Conservation (phyloP, 2,113 vertebrate genomes). For the Aplodontia rufa region DNA sequence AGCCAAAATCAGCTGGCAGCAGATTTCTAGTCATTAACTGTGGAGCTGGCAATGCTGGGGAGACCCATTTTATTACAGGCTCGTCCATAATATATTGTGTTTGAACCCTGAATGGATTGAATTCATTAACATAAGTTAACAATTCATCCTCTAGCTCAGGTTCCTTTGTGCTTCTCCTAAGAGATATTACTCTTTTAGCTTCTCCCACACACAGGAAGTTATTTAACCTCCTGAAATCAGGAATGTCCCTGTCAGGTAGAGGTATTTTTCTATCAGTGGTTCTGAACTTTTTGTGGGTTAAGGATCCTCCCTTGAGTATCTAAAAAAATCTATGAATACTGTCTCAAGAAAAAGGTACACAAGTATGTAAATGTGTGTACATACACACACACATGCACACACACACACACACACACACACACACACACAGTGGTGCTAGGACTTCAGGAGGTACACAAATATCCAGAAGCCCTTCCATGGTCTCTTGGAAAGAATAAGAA, state of each 20-base stretch:
- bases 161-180: neutral
- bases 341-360: neutral
- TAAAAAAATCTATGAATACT: neutral
- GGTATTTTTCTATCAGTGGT: neutral
- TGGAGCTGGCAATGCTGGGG: neutral
- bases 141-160: neutral
- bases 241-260: neutral
- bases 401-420: neutral
- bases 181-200: neutral
- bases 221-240: neutral
- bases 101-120: neutral
- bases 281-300: neutral
- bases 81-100: conserved; percentile 15
- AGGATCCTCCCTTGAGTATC: neutral
- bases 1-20: conserved; percentile 49
- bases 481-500: neutral
- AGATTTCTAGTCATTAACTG: neutral
- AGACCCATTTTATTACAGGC: conserved; percentile 34
- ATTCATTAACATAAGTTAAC: neutral
- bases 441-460: neutral
- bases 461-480: neutral
- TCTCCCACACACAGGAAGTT: neutral
- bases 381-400: neutral
- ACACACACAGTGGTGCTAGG: neutral
- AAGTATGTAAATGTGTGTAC: neutral